A percentile compares a stretch with the other conserved stretches of the same genome.
These are phyloP conservation scores for Chelonus insularis DNA, from an alignment of 1,140 invertebrate genomes.

Conservation along the genomic window DNA sequence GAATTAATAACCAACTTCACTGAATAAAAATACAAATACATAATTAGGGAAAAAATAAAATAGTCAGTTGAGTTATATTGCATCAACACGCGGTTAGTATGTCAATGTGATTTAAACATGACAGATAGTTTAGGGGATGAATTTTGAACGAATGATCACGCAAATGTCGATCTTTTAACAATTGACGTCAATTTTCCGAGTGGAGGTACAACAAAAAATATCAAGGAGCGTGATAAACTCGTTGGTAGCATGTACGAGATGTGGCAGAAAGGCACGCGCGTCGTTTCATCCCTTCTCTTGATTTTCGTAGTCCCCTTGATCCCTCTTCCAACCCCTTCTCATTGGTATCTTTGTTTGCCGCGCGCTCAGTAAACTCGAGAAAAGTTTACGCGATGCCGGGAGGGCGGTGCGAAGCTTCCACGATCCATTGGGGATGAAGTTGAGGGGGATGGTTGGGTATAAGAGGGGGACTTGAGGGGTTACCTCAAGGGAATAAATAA, in stretches of 20 bases:
- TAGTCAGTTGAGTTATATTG: not conserved
- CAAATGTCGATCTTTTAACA: not conserved
- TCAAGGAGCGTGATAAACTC: conserved; percentile 14
- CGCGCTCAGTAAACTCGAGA: conserved; percentile 25
- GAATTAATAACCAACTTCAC: not conserved
- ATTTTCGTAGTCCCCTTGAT: not conserved
- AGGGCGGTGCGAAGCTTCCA: conserved; percentile 4
- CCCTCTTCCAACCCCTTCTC: not conserved
- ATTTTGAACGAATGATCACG: not conserved
- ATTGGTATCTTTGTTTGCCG: not conserved
- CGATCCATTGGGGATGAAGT: conserved; percentile 3
- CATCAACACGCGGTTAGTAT: not conserved
- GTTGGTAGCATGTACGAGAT: conserved; percentile 8
- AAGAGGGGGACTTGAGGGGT: not conserved
- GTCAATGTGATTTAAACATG: not conserved
- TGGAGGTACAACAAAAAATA: conserved; percentile 7
- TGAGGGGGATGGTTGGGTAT: not conserved
- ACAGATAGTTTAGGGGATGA: too few relatives aligned
- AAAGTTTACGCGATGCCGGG: conserved; percentile 28
- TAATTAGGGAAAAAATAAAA: not conserved
- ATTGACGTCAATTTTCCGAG: not conserved
- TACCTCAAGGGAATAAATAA: conserved; percentile 42
- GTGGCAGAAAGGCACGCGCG: conserved; percentile 20
- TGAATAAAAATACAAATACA: not conserved
- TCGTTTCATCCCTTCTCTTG: not conserved